A percentile compares a stretch with the other conserved stretches of the same genome.
Conservation (phyloP, 2,888 invertebrate genomes). For the Parnassius smintheus region DNA sequence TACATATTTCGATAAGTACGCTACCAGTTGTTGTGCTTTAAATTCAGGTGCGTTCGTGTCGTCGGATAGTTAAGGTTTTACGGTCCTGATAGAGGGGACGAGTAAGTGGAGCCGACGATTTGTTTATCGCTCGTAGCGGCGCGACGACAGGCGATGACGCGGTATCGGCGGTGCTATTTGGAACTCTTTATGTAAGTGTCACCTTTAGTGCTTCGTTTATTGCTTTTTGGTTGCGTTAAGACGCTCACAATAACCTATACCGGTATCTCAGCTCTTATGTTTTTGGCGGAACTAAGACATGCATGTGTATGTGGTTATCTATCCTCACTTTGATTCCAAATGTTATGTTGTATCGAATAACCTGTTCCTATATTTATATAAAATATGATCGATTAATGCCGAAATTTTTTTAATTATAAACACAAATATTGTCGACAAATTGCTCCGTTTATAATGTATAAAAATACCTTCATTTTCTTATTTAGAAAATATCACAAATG, state of each 20-base stretch:
- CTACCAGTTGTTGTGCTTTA: conserved; percentile 70
- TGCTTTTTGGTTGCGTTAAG: conserved; percentile 60
- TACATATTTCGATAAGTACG: conserved; percentile 71
- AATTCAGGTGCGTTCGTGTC: conserved; percentile 73
- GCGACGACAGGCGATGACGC: conserved; percentile 69
- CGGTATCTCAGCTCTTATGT: conserved; percentile 9
- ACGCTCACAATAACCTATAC: conserved; percentile 30
- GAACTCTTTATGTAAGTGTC: conserved; percentile 74
- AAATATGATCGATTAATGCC: too few relatives aligned
- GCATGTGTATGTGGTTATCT: too few relatives aligned
- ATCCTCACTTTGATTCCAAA: too few relatives aligned
- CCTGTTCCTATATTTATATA: too few relatives aligned
- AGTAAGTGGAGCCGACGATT: conserved; percentile 67
- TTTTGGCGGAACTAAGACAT: background rate
- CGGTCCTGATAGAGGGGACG: conserved; percentile 67
- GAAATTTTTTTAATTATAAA: too few relatives aligned
- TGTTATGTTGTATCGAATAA: too few relatives aligned
- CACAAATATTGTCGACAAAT: too few relatives aligned
- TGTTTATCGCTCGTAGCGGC: conserved; percentile 67
- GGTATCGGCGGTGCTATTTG: conserved; percentile 63
- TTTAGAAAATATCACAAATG: conserved; percentile 32
- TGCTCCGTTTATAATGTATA: background rate
- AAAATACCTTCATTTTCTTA: background rate
- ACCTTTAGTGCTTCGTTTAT: conserved; percentile 71
- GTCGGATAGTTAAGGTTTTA: conserved; percentile 77